Percentiles rank a stretch among this genome's conserved stretches.
These are phyloP conservation scores for Omphaloscelis lunosa DNA, from an alignment of 2,888 invertebrate genomes.

Conservation along the genomic window DNA sequence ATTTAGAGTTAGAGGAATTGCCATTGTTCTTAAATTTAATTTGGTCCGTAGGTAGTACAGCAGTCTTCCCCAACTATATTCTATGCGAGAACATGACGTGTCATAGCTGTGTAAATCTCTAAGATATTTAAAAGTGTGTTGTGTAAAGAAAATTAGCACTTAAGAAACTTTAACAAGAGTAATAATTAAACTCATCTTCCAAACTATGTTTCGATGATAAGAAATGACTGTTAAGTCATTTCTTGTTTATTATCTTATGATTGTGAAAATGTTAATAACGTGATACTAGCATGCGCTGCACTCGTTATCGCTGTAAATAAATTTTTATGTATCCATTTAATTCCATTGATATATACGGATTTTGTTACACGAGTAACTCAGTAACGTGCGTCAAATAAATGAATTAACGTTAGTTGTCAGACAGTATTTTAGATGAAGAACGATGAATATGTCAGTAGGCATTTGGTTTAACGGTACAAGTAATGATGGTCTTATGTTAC, in stretches of 20 bases:
- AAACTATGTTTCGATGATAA: slow-evolving; percentile 3
- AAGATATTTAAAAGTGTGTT: slow-evolving; percentile 63
- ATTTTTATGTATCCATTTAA: slow-evolving; percentile 21
- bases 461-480: neutral
- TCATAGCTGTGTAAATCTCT: slow-evolving; percentile 60
- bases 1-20: neutral
- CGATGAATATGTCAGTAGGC: neutral
- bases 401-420: neutral
- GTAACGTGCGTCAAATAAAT: neutral
- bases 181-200: neutral
- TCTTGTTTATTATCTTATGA: neutral
- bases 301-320: slow-evolving; percentile 13
- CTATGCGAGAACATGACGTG: slow-evolving; percentile 40
- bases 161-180: neutral
- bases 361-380: neutral
- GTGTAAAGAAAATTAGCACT: slow-evolving; percentile 38
- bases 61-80: slow-evolving; percentile 5
- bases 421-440: neutral
- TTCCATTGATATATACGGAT: slow-evolving; percentile 7
- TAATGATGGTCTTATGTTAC: neutral
- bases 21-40: neutral
- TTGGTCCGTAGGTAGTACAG: too few relatives aligned
- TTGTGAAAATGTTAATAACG: neutral
- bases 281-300: slow-evolving; percentile 8
- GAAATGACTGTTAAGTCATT: too few relatives aligned